A percentile compares a stretch with the other conserved stretches of the same genome.
phyloP scores from a whole-genome alignment of 2,797 vertebrate species.

The Anomalospiza imberbis region DNA sequence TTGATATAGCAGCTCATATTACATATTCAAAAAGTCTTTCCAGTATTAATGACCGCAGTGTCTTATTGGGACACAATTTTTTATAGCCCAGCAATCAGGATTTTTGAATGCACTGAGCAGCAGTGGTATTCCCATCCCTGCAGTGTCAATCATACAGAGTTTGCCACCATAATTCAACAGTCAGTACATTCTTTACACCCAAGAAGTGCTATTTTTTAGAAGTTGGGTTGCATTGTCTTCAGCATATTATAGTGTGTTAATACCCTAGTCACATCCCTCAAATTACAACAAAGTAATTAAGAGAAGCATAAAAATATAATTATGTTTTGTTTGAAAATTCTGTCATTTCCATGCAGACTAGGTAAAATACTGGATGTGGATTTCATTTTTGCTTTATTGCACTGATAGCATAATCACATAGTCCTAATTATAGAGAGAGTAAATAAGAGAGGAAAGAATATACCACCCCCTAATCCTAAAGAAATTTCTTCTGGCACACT shows the following conservation, averaged over 20 bases:
- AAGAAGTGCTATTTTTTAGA: not conserved
- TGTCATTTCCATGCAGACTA: conserved; percentile 7
- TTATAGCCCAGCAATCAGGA: not conserved
- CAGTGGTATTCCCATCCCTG: not conserved
- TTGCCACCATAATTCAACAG: not conserved
- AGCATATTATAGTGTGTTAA: not conserved
- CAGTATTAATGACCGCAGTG: not conserved
- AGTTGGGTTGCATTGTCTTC: conserved; percentile 3
- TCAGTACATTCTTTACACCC: not conserved
- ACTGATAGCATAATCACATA: conserved; percentile 29
- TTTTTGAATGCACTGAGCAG: not conserved
- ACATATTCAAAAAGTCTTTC: not conserved
- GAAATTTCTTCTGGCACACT: not conserved
- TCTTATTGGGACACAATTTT: not conserved
- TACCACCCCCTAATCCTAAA: not conserved
- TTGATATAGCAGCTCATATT: not conserved
- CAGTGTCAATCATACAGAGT: not conserved
- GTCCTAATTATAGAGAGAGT: conserved; percentile 31
- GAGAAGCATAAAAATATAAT: conserved; percentile 42
- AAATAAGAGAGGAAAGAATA: conserved; percentile 35
- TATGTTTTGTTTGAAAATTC: conserved; percentile 48
- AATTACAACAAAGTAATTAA: conserved; percentile 54
- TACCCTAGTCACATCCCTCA: conserved; percentile 8
- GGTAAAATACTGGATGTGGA: conserved; percentile 12
- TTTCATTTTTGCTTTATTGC: conserved; percentile 23